Evolutionary conservation across 92 coral and sea anemone species (phyloP).

Genomic region (Diadumene lineata): DNA sequence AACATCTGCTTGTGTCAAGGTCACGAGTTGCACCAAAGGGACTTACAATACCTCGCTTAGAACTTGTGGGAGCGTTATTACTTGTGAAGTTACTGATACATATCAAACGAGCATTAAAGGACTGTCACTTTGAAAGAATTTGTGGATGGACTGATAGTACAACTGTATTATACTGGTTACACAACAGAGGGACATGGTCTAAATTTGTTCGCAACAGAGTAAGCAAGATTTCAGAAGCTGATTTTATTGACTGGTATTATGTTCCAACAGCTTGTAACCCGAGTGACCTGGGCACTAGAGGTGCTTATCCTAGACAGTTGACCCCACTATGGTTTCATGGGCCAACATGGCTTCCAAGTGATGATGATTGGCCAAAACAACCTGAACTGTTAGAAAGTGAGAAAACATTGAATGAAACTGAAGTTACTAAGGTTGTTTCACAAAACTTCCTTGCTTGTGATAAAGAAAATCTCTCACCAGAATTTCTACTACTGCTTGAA

Average conservation of each 20-base stretch:
- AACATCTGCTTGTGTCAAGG: conserved; percentile 56
- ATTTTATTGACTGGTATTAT: conserved; percentile 47
- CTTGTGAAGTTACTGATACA: conserved; percentile 45
- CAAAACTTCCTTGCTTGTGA: too few species aligned
- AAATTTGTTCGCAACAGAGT: conserved; percentile 54
- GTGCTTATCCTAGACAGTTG: conserved; percentile 33
- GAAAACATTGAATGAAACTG: conserved; percentile 36
- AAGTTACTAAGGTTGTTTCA: conserved; percentile 23
- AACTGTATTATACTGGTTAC: conserved; percentile 44
- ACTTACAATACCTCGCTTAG: conserved; percentile 48
- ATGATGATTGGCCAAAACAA: conserved; percentile 47
- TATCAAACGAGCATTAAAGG: conserved; percentile 33
- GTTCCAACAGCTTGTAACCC: conserved; percentile 54
- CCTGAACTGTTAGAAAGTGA: conserved; percentile 35
- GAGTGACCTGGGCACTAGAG: conserved; percentile 53
- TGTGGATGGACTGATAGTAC: conserved; percentile 57
- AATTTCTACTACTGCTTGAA: conserved; percentile 10
- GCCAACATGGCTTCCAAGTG: conserved; percentile 39
- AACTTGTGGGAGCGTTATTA: conserved; percentile 54
- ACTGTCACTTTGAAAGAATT: conserved; percentile 22
- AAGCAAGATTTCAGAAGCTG: conserved; percentile 39
- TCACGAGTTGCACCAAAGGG: conserved; percentile 60
- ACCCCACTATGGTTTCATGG: conserved; percentile 45
- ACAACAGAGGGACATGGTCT: conserved; percentile 53
- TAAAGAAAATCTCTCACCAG: too few species aligned